A percentile compares a stretch with the other conserved stretches of the same genome.
Evolutionary conservation across 2,113 vertebrate species (phyloP).

Genomic region (Oryzias melastigma): DNA sequence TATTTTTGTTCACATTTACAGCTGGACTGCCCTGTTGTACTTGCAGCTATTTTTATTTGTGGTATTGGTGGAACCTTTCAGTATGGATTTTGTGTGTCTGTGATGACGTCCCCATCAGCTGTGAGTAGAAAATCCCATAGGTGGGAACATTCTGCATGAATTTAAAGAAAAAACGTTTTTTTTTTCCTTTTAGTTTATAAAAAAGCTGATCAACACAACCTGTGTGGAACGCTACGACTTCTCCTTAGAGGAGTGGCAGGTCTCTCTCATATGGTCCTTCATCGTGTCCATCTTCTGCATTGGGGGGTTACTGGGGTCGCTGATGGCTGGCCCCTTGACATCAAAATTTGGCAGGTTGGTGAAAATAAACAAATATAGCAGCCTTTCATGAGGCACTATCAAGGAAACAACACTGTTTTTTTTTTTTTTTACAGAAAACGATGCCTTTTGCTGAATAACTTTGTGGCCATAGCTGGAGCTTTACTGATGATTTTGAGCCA

Average conservation of each 20-base stretch:
- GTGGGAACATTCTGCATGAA: neutral
- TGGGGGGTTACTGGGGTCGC: conserved; percentile 68
- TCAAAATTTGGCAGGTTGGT: conserved; percentile 67
- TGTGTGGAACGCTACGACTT: conserved; percentile 61
- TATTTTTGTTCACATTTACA: conserved; percentile 36
- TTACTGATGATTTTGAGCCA: conserved; percentile 71
- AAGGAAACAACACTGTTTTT: conserved; percentile 1
- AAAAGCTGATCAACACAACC: conserved; percentile 71
- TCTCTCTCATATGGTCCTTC: conserved; percentile 78
- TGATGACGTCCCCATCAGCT: conserved; percentile 79
- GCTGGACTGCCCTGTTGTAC: conserved; percentile 61
- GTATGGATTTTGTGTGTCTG: conserved; percentile 80
- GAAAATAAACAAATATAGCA: neutral
- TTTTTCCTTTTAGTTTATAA: conserved; percentile 60
- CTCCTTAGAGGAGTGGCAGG: conserved; percentile 56
- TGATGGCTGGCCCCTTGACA: conserved; percentile 20
- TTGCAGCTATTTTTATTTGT: conserved; percentile 66
- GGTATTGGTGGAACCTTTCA: conserved; percentile 84
- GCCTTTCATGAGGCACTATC: neutral
- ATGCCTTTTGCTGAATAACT: conserved; percentile 70
- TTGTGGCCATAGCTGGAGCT: conserved; percentile 62
- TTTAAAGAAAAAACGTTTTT: neutral
- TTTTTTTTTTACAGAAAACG: conserved; percentile 59
- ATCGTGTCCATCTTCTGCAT: conserved; percentile 72
- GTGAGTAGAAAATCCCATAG: conserved; percentile 66